Conservation (phyloP, 2,888 invertebrate species). For the Cylindroiulus punctatus region DNA sequence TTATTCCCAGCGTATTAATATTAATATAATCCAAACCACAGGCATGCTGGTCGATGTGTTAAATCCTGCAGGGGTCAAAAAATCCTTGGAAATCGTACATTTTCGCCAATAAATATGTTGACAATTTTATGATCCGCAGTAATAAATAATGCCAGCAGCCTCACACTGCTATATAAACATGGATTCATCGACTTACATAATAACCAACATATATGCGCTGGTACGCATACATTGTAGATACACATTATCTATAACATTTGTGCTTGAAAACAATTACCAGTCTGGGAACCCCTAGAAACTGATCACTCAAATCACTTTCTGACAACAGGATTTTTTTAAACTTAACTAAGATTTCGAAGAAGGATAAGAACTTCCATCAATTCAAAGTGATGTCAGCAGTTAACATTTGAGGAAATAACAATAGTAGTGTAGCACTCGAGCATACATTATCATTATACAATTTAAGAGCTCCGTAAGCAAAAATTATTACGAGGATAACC, state of each 20-base stretch:
- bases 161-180: neutral
- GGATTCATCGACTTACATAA: neutral
- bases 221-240: no score
- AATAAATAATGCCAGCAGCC: neutral
- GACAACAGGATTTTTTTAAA: no score
- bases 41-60: neutral
- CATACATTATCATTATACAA: no score
- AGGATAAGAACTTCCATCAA: no score
- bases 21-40: neutral
- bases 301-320: neutral
- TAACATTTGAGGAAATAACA: no score
- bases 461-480: no score
- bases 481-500: no score
- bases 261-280: neutral
- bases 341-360: no score
- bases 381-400: no score
- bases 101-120: neutral
- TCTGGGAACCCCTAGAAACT: neutral
- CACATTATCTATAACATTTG: neutral
- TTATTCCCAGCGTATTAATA: neutral
- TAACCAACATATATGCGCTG: neutral
- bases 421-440: no score
- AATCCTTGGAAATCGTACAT: neutral
- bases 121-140: constrained; percentile 16
- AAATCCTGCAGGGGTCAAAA: neutral